These are phyloP conservation scores for Emydoidea blandingii DNA, from an alignment of 2,797 vertebrate species.

Conservation along the genomic window DNA sequence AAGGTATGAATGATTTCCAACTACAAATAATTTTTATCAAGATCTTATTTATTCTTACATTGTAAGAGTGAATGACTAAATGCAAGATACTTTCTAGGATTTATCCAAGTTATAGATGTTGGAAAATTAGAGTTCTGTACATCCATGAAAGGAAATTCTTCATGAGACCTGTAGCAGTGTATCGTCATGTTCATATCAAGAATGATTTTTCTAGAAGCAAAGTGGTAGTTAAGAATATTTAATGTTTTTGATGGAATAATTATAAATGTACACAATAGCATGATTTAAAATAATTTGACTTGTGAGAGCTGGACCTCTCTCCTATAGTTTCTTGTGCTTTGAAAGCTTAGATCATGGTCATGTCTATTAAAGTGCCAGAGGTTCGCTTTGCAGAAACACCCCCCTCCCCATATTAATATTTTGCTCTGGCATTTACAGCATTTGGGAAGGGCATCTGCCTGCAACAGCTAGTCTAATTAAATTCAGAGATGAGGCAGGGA, in stretches of 20 bases:
- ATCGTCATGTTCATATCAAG: not conserved
- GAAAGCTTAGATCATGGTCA: conserved; percentile 3
- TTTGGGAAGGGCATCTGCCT: conserved; percentile 69
- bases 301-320: not conserved
- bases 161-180: not conserved
- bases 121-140: not conserved
- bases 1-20: not conserved
- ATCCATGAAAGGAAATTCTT: conserved; percentile 12
- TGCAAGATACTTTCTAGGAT: not conserved
- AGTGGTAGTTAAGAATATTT: not conserved
- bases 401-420: conserved; percentile 74
- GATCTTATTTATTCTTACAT: not conserved
- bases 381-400: conserved; percentile 75
- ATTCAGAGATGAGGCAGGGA: conserved; percentile 76
- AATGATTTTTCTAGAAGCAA: not conserved
- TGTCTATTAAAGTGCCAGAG: conserved; percentile 54
- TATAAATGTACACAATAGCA: not conserved
- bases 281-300: not conserved
- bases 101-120: not conserved
- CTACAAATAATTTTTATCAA: not conserved
- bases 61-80: not conserved
- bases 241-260: not conserved
- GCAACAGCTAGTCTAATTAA: conserved; percentile 75
- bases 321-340: not conserved
- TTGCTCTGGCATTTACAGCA: conserved; percentile 78